Evolutionary conservation across 2,797 vertebrate genomes (phyloP).

Genomic region (Acipenser ruthenus): DNA sequence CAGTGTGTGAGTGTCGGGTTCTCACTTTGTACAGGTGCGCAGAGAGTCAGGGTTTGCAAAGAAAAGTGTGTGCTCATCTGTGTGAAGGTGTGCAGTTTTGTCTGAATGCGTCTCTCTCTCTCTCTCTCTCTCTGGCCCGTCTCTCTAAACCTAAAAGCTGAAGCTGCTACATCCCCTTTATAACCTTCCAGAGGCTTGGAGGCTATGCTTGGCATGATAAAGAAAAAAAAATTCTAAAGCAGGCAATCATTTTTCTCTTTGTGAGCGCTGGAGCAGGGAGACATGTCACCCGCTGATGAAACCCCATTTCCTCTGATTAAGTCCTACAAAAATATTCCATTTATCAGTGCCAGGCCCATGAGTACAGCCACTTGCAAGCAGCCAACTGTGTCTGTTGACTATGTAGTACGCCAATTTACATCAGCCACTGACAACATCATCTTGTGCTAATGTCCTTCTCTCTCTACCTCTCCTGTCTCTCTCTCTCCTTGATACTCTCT

Average conservation of each 20-base stretch:
- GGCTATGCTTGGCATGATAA: constrained; percentile 27
- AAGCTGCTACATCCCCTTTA: constrained; percentile 17
- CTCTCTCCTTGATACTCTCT: constrained; percentile 31
- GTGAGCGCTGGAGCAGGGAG: constrained; percentile 74
- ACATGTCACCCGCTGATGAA: constrained; percentile 83
- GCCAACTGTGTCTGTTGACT: constrained; percentile 83
- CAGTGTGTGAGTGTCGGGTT: too few species aligned
- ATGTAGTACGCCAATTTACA: constrained; percentile 87
- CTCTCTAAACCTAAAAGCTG: constrained; percentile 34
- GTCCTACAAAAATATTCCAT: constrained; percentile 93
- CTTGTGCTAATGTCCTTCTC: constrained; percentile 63
- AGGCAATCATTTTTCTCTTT: constrained; percentile 78
- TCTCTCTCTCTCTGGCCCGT: constrained; percentile 22
- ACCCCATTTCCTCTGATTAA: constrained; percentile 96
- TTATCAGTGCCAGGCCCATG: constrained; percentile 82
- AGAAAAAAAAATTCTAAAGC: constrained; percentile 30
- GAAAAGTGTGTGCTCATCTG: background rate
- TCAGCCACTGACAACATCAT: constrained; percentile 72
- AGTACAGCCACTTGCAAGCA: constrained; percentile 64
- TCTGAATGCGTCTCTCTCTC: constrained; percentile 22
- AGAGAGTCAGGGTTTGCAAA: too few species aligned
- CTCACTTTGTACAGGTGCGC: too few species aligned
- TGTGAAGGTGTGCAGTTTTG: constrained; percentile 19
- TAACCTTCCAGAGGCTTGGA: constrained; percentile 32
- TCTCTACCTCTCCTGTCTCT: constrained; percentile 31